Base-by-base conservation (phyloP, 2,113 vertebrate genomes). In the Apaloderma vittatum region DNA sequence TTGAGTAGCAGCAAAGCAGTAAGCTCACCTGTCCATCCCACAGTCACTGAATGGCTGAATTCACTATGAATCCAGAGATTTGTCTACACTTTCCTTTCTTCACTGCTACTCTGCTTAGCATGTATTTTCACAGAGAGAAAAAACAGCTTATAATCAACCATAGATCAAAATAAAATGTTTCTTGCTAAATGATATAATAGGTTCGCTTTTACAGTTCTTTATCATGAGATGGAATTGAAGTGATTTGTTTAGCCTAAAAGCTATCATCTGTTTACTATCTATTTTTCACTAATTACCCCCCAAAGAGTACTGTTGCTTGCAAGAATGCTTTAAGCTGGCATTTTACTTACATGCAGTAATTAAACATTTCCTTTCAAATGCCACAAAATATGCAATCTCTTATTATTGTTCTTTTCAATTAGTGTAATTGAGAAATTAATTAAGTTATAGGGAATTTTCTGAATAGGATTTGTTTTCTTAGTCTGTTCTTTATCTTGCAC, bases 361-460 rank as follows among this genome's bases (percentile, higher is more conserved):
- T 86, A 97, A 96, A 91, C 51, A 93, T 61, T 95, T 92, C 72
- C 86, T 95, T 87, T 93, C 82, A 92, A 89, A 79, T 90, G 67
- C 73, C 61, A 77, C 37, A 88, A 90, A 86, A 88, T 71, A 86
- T 45, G 90, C 43, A 92, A 92, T 73, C 76, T 95, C n/a, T 84
- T 83, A 63, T 65, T 94, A 87, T 83, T 92, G 83, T 93, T 96
- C 52, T 88, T 91, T 96, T 86, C 68, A 88, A 75, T 95, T 94
- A 81, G 15, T 48, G 54, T 82, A 95, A 92, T 70, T 77, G 86
- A 94, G 78, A 95, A 94, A 97, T 95, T 91, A 94, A 95, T 90
- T 94, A 93, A 91, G 70, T 96, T 91, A 93, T 16, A 82, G 51
- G 59, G 55, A 87, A 49, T 91, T 76, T 93, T 88, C 70, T 94